Evolutionary conservation across 1,140 invertebrate species (phyloP), one percentile per base, ranked within the genome.

Genomic region (Adoxophyes honmai): DNA sequence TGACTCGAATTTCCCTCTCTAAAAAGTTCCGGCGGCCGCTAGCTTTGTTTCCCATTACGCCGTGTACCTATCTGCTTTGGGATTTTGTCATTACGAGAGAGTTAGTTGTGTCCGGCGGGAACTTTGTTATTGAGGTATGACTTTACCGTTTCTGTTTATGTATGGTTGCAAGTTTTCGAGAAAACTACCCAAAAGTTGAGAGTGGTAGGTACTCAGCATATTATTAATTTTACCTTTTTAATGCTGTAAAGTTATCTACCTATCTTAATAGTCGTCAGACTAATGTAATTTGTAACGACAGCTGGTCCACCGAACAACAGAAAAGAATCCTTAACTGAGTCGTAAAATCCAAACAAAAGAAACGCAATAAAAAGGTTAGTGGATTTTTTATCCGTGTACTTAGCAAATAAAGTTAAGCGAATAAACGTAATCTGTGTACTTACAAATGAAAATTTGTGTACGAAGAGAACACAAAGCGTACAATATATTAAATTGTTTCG

Each of bases 1-100:
- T 70, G 77, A 70, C 75, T 75, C 69, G 68, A 75, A 75, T 81
- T 78, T 77, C 68, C 66, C 75, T 74, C 66, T 67, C 64, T 44
- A 59, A 70, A 80, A 83, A 81, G 64, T 80, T 81, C 52, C 52
- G 35, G 64, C 60, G 61, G 71, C 62, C 64, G 51, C 66, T 78
- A 78, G 72, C 73, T 75, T 75, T 70, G 68, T 76, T 75, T 73
- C 65, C 5, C 70, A 78, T 81, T 81, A 75, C 67, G 60, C 55
- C 38, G 38, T 39, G 56, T 54, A 62, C 53, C 73, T 72, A 72
- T 73, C 64, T 70, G 63, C 64, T 71, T 66, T 64, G 68, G 72
- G 73, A 77, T 72, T 77, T 70, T 69, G 66, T 73, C 70, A 74
- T 72, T 80, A 72, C 56, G 59, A 35, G 62, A 48, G 57, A 62